Base-by-base conservation (phyloP, 2,113 vertebrate genomes). In the Taxidea taxus region DNA sequence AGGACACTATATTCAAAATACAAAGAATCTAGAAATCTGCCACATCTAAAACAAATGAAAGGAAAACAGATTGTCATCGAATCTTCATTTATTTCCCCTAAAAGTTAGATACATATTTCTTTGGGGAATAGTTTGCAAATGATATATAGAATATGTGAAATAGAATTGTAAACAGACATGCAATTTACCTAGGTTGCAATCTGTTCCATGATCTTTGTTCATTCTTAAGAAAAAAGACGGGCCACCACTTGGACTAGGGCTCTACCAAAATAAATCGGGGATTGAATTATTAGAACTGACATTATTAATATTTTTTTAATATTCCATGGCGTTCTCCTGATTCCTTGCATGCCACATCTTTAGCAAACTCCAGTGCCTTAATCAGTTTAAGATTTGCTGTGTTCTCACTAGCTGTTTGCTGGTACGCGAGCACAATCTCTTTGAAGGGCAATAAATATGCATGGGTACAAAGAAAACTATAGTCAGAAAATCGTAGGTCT, bases 51-150 rank as follows among this genome's bases (percentile, higher is more conserved):
- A 97, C 74, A 98, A 98, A 97, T 97, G 81, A 98, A 98, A 98
- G 96, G 84, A 98, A 98, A 98, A 97, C 97, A 99, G 98, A 98
- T 98, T 98, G 98, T 98, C 98, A 98, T 99, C 97, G 98, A 98
- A 98, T 98, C 96, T 95, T 97, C 84, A 37, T 96, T 97, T 96
- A 96, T 97, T 97, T 94, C 72, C n/a, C 29, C 54, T 6, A 97
- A 98, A 98, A 99, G 97, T 99, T 98, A 98, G 97, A 98, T 99
- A 98, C 86, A 98, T 39, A 93, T 98, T 99, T 98, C 98, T 98
- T 98, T 97, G 91, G 98, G 98, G 97, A 99, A 98, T 98, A 97
- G 96, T 98, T 99, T 98, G 97, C 98, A 99, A 98, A 98, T 98
- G 56, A 98, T 98, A 97, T 97, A 98, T 98, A 97, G 97, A 98